Conservation (phyloP, 2,888 invertebrate genomes). For the Andrena bicolor region DNA sequence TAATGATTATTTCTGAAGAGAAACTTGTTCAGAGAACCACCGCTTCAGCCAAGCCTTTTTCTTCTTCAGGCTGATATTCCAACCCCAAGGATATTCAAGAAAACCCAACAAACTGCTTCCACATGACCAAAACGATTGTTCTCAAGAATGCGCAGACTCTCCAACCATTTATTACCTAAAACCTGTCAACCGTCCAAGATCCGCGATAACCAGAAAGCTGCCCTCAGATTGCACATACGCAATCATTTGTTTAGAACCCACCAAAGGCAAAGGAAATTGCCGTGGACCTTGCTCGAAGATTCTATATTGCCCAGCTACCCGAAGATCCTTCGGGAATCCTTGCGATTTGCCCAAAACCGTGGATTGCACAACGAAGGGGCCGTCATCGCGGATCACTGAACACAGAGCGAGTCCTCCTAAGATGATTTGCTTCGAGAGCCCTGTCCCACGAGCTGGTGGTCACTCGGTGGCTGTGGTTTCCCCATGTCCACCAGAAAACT, state of each 20-base stretch:
- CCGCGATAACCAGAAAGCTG: slow-evolving; percentile 32
- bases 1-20: too few relatives aligned
- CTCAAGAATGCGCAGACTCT: not conserved
- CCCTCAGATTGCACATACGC: slow-evolving; percentile 11
- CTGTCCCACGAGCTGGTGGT: slow-evolving; percentile 26
- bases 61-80: slow-evolving; percentile 54
- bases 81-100: slow-evolving; percentile 19
- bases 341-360: slow-evolving; percentile 44
- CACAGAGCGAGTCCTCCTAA: not conserved
- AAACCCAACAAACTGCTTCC: not conserved
- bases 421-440: slow-evolving; percentile 43
- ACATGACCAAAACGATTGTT: too few relatives aligned
- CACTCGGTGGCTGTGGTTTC: slow-evolving; percentile 16
- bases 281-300: slow-evolving; percentile 29
- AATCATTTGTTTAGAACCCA: slow-evolving; percentile 44
- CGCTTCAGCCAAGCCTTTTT: not conserved
- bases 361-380: slow-evolving; percentile 59
- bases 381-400: slow-evolving; percentile 54
- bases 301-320: not conserved
- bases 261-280: not conserved
- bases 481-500: slow-evolving; percentile 8
- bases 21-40: not conserved
- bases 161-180: slow-evolving; percentile 58
- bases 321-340: not conserved
- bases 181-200: slow-evolving; percentile 45